Conservation (phyloP, 1,140 invertebrate genomes). For the Eubasilissa regina region DNA sequence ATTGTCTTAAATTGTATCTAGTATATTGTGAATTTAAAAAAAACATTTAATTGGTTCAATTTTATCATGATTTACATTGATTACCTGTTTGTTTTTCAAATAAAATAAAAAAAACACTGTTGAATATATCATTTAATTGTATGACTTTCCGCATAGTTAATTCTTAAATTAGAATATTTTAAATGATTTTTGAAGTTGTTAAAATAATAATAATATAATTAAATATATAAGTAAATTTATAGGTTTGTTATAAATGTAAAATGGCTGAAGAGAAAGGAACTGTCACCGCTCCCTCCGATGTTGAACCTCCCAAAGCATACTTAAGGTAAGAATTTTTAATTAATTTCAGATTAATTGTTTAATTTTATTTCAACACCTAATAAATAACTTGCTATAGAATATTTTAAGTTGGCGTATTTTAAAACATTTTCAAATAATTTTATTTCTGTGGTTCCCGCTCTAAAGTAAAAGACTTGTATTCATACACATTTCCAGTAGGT, state of each 20-base stretch:
- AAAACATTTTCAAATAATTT: no score
- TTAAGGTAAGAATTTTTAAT: conserved; percentile 65
- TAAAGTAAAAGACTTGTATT: no score
- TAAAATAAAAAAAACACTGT: not conserved
- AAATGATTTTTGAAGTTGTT: conserved; percentile 18
- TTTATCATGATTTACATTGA: no score
- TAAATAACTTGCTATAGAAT: no score
- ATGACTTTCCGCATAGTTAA: not conserved
- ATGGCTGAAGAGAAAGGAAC: conserved; percentile 57
- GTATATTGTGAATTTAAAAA: no score
- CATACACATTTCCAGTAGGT: no score
- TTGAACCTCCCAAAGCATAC: conserved; percentile 70
- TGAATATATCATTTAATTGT: not conserved
- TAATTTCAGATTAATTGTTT: conserved; percentile 1
- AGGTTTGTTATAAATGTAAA: conserved; percentile 69
- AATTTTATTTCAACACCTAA: not conserved
- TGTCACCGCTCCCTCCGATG: conserved; percentile 53
- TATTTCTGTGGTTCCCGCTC: no score
- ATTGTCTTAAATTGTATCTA: no score
- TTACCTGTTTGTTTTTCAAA: not conserved
- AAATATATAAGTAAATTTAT: conserved; percentile 41
- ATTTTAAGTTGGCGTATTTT: no score
- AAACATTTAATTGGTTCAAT: no score
- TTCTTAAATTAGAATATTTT: not conserved
- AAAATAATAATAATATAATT: no score